Evolutionary conservation across 2,888 invertebrate genomes (phyloP).

Genomic region (Brenthis ino): DNA sequence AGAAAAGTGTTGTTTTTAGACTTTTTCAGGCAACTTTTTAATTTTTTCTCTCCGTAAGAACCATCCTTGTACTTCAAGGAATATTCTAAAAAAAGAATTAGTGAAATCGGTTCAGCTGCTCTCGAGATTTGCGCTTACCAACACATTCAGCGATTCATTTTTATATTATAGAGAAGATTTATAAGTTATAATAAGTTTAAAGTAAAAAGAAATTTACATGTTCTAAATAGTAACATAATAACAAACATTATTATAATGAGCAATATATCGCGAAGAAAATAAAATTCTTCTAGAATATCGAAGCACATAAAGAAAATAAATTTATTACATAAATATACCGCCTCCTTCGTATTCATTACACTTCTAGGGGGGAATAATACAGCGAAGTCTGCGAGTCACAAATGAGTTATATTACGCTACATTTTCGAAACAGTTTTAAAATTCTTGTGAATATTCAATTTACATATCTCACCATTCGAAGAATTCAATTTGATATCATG

Average conservation of each 20-base stretch:
- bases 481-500: conserved; percentile 53
- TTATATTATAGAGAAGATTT: no score
- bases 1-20: no score
- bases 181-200: no score
- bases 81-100: no score
- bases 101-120: no score
- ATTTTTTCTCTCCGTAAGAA: no score
- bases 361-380: conserved; percentile 7
- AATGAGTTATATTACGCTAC: conserved; percentile 19
- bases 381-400: conserved; percentile 1
- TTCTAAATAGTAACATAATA: neutral
- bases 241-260: neutral
- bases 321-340: conserved; percentile 14
- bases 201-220: no score
- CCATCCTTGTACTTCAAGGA: no score
- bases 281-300: neutral
- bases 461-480: conserved; percentile 41
- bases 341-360: conserved; percentile 13
- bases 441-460: conserved; percentile 39
- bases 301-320: conserved; percentile 6
- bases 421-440: conserved; percentile 27
- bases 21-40: no score
- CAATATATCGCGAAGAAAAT: neutral
- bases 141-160: no score
- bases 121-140: no score